phyloP scores from a whole-genome alignment of 1,140 invertebrate species.

The Araneus ventricosus region DNA sequence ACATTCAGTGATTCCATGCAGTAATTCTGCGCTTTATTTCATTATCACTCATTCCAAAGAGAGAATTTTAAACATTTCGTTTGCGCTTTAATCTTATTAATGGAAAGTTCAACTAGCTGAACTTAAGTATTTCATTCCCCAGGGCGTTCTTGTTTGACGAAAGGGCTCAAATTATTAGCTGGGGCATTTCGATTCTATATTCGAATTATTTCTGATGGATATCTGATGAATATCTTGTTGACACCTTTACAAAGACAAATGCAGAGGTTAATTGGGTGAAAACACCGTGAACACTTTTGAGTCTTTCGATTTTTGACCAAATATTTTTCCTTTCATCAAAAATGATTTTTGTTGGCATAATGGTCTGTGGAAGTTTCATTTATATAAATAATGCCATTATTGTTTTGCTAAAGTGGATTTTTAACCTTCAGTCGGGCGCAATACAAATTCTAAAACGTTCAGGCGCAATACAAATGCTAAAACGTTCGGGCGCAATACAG shows the following conservation, averaged over 20 bases:
- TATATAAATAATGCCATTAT: no score
- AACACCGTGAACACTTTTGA: no score
- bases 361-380: no score
- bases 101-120: slow-evolving; percentile 1
- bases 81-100: not conserved
- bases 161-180: not conserved
- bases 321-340: no score
- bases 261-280: not conserved
- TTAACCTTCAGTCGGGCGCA: no score
- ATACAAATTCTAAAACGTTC: no score
- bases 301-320: no score
- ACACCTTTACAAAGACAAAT: not conserved
- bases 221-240: not conserved
- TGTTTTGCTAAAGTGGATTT: no score
- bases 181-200: not conserved
- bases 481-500: no score
- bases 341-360: no score
- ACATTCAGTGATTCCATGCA: not conserved
- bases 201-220: no score
- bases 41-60: not conserved
- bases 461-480: no score
- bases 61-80: not conserved
- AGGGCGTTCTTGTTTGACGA: not conserved
- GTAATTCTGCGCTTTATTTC: not conserved
- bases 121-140: not conserved